These are phyloP conservation scores for Meteorus cinctellus DNA, from an alignment of 2,888 invertebrate genomes.

Conservation along the genomic window DNA sequence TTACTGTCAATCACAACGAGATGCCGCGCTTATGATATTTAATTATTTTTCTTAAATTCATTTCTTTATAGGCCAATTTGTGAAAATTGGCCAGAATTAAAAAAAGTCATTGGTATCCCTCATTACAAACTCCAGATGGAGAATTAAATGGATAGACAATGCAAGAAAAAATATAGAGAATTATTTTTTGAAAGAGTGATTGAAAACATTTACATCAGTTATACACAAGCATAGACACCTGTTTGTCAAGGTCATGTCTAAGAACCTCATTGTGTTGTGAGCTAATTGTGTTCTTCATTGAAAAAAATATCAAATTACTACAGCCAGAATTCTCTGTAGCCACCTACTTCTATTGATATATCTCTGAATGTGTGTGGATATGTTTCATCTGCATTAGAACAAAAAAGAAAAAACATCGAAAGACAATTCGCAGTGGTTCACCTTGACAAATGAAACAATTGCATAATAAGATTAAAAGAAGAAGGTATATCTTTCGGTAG, in stretches of 20 bases:
- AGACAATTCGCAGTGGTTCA: neutral
- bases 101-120: too few relatives aligned
- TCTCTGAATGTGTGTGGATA: neutral
- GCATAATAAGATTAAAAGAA: slow-evolving; percentile 1
- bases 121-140: too few relatives aligned
- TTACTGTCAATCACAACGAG: neutral
- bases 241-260: slow-evolving; percentile 11
- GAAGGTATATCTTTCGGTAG: neutral
- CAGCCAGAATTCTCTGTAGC: neutral
- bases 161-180: too few relatives aligned
- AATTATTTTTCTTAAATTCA: neutral
- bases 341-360: neutral
- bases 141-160: too few relatives aligned
- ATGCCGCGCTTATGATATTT: neutral
- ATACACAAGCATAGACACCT: neutral
- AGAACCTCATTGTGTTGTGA: neutral
- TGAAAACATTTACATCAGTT: neutral
- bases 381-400: neutral
- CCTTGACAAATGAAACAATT: slow-evolving; percentile 3
- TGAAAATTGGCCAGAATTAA: too few relatives aligned
- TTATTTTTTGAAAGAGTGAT: neutral
- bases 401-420: neutral
- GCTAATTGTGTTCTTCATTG: neutral
- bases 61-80: too few relatives aligned
- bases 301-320: slow-evolving; percentile 12